A percentile compares a stretch with the other conserved stretches of the same genome.
Evolutionary conservation across 2,113 vertebrate genomes (phyloP).

Genomic region (Chionis minor): DNA sequence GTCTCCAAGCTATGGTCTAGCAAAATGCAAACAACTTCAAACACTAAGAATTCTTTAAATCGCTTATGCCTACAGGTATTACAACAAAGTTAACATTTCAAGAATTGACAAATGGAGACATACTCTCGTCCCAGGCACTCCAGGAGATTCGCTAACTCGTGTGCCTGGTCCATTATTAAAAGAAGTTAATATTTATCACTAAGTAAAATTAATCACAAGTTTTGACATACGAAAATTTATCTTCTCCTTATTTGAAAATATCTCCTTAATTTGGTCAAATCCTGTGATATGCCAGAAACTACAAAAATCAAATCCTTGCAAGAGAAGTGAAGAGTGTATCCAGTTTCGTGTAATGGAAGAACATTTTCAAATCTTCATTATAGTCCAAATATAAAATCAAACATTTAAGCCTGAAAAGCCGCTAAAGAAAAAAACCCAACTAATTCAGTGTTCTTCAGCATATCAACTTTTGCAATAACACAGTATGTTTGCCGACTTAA

Average conservation of each 20-base stretch:
- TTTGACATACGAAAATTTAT: constrained; percentile 64
- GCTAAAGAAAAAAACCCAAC: constrained; percentile 57
- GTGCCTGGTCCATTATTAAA: constrained; percentile 54
- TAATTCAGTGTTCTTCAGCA: constrained; percentile 67
- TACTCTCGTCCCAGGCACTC: constrained; percentile 52
- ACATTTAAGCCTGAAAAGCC: constrained; percentile 72
- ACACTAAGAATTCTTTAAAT: constrained; percentile 71
- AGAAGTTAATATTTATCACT: constrained; percentile 64
- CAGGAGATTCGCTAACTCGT: constrained; percentile 7
- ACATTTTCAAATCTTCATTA: constrained; percentile 72
- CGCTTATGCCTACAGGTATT: constrained; percentile 68
- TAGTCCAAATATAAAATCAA: constrained; percentile 73
- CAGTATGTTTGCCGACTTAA: constrained; percentile 79
- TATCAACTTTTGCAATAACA: constrained; percentile 75
- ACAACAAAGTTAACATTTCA: constrained; percentile 68
- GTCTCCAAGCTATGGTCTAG: constrained; percentile 59
- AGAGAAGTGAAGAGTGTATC: constrained; percentile 58
- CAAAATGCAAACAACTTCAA: constrained; percentile 69
- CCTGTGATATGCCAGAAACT: constrained; percentile 70
- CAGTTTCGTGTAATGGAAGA: constrained; percentile 68
- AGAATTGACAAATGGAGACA: constrained; percentile 58
- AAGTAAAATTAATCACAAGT: constrained; percentile 72
- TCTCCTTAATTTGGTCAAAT: constrained; percentile 72
- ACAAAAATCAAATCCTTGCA: constrained; percentile 69
- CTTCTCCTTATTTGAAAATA: constrained; percentile 69